A percentile compares a stretch with the other conserved stretches of the same genome.
These are phyloP conservation scores for Scaptodrosophila lebanonensis DNA, from an alignment of 1,140 invertebrate species.

Conservation along the genomic window DNA sequence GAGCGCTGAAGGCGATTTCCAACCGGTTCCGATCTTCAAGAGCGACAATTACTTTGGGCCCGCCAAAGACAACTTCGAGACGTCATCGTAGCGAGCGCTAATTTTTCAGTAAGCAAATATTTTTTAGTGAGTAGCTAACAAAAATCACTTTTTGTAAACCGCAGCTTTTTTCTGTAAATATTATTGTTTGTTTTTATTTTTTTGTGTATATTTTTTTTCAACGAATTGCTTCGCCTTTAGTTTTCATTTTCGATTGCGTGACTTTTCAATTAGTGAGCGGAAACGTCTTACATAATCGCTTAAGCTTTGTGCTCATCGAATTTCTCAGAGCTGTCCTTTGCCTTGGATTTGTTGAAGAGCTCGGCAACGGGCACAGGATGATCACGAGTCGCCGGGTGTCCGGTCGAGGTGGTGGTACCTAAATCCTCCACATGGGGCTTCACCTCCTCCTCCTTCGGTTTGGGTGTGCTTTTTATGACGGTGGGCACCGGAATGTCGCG, in stretches of 20 bases:
- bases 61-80: background rate
- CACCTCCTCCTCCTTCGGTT: slow-evolving; percentile 10
- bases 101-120: slow-evolving; percentile 16
- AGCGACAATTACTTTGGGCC: slow-evolving; percentile 55
- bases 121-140: slow-evolving; percentile 16
- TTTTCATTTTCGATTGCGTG: slow-evolving; percentile 21
- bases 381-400: slow-evolving; percentile 18
- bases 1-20: slow-evolving; percentile 49
- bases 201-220: slow-evolving; percentile 16
- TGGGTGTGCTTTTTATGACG: slow-evolving; percentile 26
- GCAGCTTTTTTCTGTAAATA: slow-evolving; percentile 19
- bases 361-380: slow-evolving; percentile 50
- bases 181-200: slow-evolving; percentile 22
- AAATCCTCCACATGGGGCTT: slow-evolving; percentile 2
- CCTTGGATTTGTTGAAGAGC: slow-evolving; percentile 39
- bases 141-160: slow-evolving; percentile 11
- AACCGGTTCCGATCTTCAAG: slow-evolving; percentile 51
- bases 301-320: slow-evolving; percentile 28
- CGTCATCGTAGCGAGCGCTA: background rate
- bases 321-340: slow-evolving; percentile 26
- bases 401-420: slow-evolving; percentile 6
- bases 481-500: slow-evolving; percentile 63
- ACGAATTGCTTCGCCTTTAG: background rate
- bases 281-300: slow-evolving; percentile 8
- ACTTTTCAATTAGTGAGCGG: slow-evolving; percentile 18